Evolutionary conservation across 2,113 vertebrate genomes (phyloP), one percentile per base, ranked within the genome.

Genomic region (Antennarius striatus): DNA sequence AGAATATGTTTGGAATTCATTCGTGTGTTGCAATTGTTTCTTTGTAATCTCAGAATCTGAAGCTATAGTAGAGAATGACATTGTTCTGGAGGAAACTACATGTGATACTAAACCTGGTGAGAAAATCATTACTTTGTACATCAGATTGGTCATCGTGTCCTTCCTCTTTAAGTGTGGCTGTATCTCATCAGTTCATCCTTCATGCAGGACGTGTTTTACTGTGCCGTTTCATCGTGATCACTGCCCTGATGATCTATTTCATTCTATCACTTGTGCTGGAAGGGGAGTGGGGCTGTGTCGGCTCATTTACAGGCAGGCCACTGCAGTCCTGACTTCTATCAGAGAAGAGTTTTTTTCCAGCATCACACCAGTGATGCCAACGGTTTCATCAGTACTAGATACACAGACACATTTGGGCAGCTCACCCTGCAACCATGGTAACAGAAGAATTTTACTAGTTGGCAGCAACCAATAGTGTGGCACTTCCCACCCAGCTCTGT

Each of bases 401-500:
- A 71, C 80, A 83, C 83, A 86, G 70, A 85, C 85, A 87, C 89
- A 91, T 93, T 91, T 92, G 91, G 91, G 93, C 92, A 94, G 93
- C 89, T 94, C 91, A 91, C 87, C 85, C 91, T 91, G 93, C 92
- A 91, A 92, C 93, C 93, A 94, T 94, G 92, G 93, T 89, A 94
- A 94, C 93, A 94, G 91, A 85, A 86, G 89, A 93, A 90, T 93
- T 92, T 92, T 93, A 92, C 91, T 89, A 91, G 82, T 89, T 90
- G 91, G 89, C 88, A 86, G 79, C 86, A 87, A 86, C 92, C 93
- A 93, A 93, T 94, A 75, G 91, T 82, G 84, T 81, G 83, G 77
- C 86, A 90, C 83, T 92, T 92, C 85, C 88, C 90, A 85, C 88
- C 88, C 82, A 55, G 74, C 83, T 67, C 83, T 51, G 57, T 86